Evolutionary conservation across 2,113 vertebrate genomes (phyloP), one percentile per base, ranked within the genome.

Genomic region (Megaceryle torquata): DNA sequence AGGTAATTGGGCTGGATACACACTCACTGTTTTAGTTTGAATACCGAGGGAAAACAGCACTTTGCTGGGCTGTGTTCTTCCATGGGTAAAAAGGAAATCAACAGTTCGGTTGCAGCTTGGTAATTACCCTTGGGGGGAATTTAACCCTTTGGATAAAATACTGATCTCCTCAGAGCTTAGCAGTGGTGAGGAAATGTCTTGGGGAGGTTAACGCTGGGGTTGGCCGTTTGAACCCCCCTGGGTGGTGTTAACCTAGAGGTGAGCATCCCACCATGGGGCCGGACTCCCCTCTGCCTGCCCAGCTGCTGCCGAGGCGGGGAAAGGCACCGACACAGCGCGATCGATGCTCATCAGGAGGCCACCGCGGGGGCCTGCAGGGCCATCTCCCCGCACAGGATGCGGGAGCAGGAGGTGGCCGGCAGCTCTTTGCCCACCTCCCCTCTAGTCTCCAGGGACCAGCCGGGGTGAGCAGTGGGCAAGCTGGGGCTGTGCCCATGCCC

Each of bases 1-100:
- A 93, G 76, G 63, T 86, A 86, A 72, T 85, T 92, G 76, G 28
- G 80, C 68, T 93, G 54, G 77, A 44, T 88, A 44, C 25, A 46
- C 11, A 4, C 84, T 96, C 44, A 2, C 29, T 67, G 54, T 83
- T 93, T 85, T 11, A 61, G 75, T 81, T 76, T 69, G 82, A 89
- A 61, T 71, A 41, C 50, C 0, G 1, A 77, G 88, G 86, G 71
- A 94, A 89, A 80, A 28, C 81, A 91, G 76, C 67, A 64, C 91
- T 92, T 91, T 65, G 70, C 91, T 33, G 3, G 39, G 14, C 44
- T 92, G 63, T 33, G 74, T 87, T 25, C 54, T 79, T 74, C 53
- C 22, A 0, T 21, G 80, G n/a, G 50, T 65, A 24, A 57, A 71
- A 83, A 37, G 57, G 46, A 92, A 95, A 70, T 69, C 44, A 77